Conservation (phyloP, 2,113 vertebrate genomes). For the Casuarius casuarius region DNA sequence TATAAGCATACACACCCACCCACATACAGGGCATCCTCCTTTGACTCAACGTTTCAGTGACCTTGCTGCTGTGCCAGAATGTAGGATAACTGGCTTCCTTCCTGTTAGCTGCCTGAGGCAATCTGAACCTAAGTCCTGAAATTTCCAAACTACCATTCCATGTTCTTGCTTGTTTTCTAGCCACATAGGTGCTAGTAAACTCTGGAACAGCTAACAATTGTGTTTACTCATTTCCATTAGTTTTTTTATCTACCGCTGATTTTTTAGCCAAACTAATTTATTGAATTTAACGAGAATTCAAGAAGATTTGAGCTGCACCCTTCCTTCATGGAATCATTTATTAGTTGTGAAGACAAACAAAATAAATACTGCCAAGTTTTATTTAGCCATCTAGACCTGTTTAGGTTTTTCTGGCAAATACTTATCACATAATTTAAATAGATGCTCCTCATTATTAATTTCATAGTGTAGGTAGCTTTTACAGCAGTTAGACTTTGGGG, state of each 20-base stretch:
- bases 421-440: not conserved
- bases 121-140: not conserved
- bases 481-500: fast-evolving
- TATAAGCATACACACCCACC: no score
- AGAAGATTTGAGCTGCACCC: not conserved
- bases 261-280: not conserved
- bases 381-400: not conserved
- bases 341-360: not conserved
- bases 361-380: not conserved
- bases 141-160: not conserved
- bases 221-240: not conserved
- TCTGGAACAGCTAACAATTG: not conserved
- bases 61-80: not conserved
- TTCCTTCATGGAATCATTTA: not conserved
- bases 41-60: not conserved
- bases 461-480: not conserved
- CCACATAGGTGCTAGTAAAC: not conserved
- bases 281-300: not conserved
- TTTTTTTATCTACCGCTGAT: not conserved
- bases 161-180: not conserved
- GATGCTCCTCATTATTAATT: not conserved
- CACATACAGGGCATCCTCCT: not conserved
- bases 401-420: not conserved
- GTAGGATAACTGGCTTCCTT: not conserved
- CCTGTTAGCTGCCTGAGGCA: not conserved